Conservation (phyloP, 2,888 invertebrate genomes). For the Andrena trimmerana region DNA sequence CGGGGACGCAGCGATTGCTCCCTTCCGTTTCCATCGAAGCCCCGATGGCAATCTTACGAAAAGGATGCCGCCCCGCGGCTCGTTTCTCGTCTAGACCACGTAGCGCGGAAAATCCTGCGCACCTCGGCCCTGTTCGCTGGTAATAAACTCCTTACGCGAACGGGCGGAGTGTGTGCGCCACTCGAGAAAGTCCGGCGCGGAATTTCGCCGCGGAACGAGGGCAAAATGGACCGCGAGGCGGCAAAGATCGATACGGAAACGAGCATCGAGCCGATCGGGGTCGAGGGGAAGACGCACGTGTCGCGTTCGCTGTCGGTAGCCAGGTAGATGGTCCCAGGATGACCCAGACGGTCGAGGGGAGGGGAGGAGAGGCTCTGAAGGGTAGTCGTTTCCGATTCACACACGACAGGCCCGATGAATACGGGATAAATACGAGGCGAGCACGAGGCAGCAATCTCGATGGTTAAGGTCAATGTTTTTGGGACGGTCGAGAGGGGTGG, state of each 20-base stretch:
- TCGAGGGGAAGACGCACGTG: slow-evolving; percentile 46
- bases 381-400: slow-evolving; percentile 56
- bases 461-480: slow-evolving; percentile 81
- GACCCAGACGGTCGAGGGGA: slow-evolving; percentile 17
- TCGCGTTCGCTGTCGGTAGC: slow-evolving; percentile 46
- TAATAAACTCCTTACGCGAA: background rate
- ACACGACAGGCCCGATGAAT: slow-evolving; percentile 43
- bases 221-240: slow-evolving; percentile 34
- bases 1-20: slow-evolving; percentile 25
- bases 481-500: slow-evolving; percentile 72
- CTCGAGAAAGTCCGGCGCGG: background rate
- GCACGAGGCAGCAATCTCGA: slow-evolving; percentile 60
- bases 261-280: slow-evolving; percentile 54
- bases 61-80: background rate
- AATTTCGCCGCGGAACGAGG: slow-evolving; percentile 5
- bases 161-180: background rate
- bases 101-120: slow-evolving; percentile 6
- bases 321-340: slow-evolving; percentile 3
- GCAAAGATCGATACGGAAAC: slow-evolving; percentile 47
- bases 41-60: slow-evolving; percentile 29
- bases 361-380: background rate
- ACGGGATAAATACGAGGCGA: slow-evolving; percentile 49
- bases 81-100: slow-evolving; percentile 3
- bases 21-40: slow-evolving; percentile 24
- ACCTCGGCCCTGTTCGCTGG: background rate